Conservation (phyloP, 2,797 vertebrate genomes). For the Argya squamiceps region DNA sequence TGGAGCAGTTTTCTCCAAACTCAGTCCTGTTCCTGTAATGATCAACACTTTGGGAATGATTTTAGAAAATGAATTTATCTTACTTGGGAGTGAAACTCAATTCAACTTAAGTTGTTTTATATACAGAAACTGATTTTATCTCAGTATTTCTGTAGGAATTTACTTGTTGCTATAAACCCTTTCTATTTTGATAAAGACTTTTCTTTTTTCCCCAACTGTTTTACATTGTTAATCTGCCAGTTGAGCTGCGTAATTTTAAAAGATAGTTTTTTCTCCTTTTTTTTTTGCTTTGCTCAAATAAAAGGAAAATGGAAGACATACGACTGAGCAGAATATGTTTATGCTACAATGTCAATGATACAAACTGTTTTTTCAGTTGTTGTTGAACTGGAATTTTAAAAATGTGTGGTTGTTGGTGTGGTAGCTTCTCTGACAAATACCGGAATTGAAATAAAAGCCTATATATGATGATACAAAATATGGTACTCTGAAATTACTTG, state of each 20-base stretch:
- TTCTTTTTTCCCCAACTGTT: background rate
- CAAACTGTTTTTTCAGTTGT: constrained; percentile 64
- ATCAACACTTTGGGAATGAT: constrained; percentile 7
- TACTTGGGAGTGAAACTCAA: constrained; percentile 6
- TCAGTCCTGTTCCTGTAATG: background rate
- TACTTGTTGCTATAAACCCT: constrained; percentile 49
- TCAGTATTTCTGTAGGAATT: constrained; percentile 33
- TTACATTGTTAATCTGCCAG: constrained; percentile 28
- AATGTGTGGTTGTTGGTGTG: constrained; percentile 34
- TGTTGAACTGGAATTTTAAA: constrained; percentile 48
- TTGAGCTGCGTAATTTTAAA: constrained; percentile 3
- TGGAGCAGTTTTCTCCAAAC: constrained; percentile 28
- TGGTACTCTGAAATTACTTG: constrained; percentile 17
- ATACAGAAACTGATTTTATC: constrained; percentile 40
- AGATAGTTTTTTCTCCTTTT: background rate
- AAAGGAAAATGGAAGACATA: constrained; percentile 41
- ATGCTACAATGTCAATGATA: constrained; percentile 52
- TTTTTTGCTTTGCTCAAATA: constrained; percentile 27
- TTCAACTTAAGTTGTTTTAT: constrained; percentile 46
- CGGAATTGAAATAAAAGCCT: constrained; percentile 9
- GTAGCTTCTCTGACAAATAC: constrained; percentile 49
- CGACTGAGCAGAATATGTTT: constrained; percentile 54
- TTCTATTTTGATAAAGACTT: constrained; percentile 47
- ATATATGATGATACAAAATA: constrained; percentile 3
- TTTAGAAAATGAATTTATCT: constrained; percentile 49